A percentile compares a stretch with the other conserved stretches of the same genome.
Conservation (phyloP, 2,113 vertebrate species). For the Saccopteryx leptura region DNA sequence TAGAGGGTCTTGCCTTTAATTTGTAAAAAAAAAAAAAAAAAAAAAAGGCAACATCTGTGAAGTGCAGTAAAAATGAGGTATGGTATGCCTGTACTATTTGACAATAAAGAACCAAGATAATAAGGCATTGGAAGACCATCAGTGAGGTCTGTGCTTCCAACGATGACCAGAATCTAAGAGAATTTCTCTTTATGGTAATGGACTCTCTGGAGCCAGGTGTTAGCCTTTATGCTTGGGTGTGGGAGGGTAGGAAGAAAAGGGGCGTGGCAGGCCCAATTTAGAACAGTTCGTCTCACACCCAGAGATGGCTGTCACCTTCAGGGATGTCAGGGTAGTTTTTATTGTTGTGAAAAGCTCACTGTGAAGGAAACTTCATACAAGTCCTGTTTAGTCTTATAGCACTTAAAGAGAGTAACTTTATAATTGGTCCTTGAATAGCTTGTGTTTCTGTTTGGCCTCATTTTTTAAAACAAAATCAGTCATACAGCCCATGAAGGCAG, state of each 20-base stretch:
- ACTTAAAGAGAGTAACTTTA: not conserved
- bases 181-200: not conserved
- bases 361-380: not conserved
- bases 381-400: constrained; percentile 33
- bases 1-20: not conserved
- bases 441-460: constrained; percentile 52
- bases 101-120: not conserved
- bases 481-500: not conserved
- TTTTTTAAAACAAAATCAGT: constrained; percentile 66
- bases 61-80: not conserved
- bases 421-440: constrained; percentile 35
- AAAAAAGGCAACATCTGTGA: not conserved
- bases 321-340: constrained; percentile 52
- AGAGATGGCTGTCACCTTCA: constrained; percentile 19
- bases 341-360: constrained; percentile 59
- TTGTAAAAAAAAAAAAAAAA: not conserved
- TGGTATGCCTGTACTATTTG: not conserved
- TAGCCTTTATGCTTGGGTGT: not conserved
- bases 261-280: not conserved
- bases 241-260: not conserved
- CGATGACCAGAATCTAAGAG: not conserved
- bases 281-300: constrained; percentile 38
- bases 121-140: not conserved
- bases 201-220: not conserved
- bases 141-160: not conserved